Base-by-base conservation (phyloP, 2,113 vertebrate species). In the Spermophilus dauricus region DNA sequence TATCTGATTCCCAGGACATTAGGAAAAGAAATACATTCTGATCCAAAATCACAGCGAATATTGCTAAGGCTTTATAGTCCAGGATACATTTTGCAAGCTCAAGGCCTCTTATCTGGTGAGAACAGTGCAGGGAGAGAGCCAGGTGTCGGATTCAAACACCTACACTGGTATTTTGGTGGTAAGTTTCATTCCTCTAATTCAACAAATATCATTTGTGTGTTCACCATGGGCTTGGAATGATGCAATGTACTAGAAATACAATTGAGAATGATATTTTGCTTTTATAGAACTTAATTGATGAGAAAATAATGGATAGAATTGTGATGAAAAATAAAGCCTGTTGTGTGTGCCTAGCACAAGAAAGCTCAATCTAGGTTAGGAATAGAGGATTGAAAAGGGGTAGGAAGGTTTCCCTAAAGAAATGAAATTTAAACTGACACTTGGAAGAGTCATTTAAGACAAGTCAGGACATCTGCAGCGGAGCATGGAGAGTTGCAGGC, bases 31-130 rank as follows among this genome's bases (percentile, higher is more conserved):
- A 86, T 28, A 90, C n/a, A 88, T 14, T 42, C 0, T 34, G 48
- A 89, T 80, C n/a, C 69, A 67, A 88, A 96, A 75, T 81, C 16
- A 69, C 69, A 69, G 28, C 75, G 91, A 89, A 82, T 85, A 81
- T 86, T 82, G 7, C 20, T n/a, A 58, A 73, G 72, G 9, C 8
- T 96, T 96, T 92, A 17, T 85, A 73, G 56, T 42, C 26, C 2
- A 61, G 39, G 10, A 82, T 56, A 10, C 5, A n/a, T 56, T 95
- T 94, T 39, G 96, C 30, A 96, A 95, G 5, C 26, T 77, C 22
- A 65, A 81, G 4, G n/a, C 39, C 8, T 88, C 72, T 89, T 94
- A 53, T 70, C 48, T 87, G 26, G 17, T 86, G n/a, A 94, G 58
- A 17, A 9, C 13, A 90, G 13, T 9, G 26, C 78, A 9, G 26